phyloP scores from a whole-genome alignment of 2,888 invertebrate species.

The Papilio elwesi region DNA sequence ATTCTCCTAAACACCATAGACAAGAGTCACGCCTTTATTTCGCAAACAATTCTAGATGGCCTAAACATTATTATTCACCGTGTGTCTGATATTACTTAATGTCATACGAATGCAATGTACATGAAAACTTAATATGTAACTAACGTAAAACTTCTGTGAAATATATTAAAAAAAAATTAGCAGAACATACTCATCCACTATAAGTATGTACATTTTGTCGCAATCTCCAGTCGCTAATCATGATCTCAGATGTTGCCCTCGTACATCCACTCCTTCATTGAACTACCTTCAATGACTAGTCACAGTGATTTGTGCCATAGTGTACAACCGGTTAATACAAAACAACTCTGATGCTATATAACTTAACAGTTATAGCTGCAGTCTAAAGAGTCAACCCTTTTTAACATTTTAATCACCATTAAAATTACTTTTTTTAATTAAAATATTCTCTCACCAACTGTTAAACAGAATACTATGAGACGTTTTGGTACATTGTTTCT shows the following conservation, averaged over 20 bases:
- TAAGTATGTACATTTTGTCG: constrained; percentile 25
- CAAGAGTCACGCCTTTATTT: background rate
- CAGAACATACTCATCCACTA: constrained; percentile 4
- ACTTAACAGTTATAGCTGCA: constrained; percentile 45
- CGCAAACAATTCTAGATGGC: constrained; percentile 42
- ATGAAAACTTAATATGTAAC: constrained; percentile 38
- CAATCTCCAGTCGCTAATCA: constrained; percentile 52
- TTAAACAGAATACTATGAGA: no score
- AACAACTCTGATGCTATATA: constrained; percentile 34
- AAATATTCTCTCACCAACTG: no score
- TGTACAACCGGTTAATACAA: constrained; percentile 40
- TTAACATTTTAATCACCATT: no score
- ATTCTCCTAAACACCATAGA: constrained; percentile 30
- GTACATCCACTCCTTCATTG: constrained; percentile 43
- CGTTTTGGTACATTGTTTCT: background rate
- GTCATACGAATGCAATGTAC: constrained; percentile 42
- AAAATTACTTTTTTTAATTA: no score
- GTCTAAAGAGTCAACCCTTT: no score
- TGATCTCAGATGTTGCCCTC: constrained; percentile 68
- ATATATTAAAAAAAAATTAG: constrained; percentile 10
- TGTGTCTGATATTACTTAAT: constrained; percentile 65
- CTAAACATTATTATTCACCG: constrained; percentile 54
- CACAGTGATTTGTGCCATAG: constrained; percentile 65
- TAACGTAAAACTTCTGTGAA: constrained; percentile 28
- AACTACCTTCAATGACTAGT: constrained; percentile 54